Percentiles rank a stretch among this genome's conserved stretches.
These are phyloP conservation scores for Amblyopsis rosae DNA, from an alignment of 2,113 vertebrate genomes.

Conservation along the genomic window DNA sequence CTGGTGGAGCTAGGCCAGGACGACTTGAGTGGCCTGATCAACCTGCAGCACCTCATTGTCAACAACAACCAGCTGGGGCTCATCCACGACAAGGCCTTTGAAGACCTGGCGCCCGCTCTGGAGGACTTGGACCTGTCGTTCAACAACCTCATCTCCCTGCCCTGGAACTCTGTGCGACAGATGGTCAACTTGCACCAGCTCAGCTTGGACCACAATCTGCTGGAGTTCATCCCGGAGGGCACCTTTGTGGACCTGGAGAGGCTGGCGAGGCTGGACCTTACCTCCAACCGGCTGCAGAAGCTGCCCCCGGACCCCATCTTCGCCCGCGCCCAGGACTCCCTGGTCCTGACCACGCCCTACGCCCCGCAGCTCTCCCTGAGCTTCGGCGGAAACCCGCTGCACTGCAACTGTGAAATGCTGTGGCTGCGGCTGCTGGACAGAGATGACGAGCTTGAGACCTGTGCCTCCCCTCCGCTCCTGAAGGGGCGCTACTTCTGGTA, in stretches of 20 bases:
- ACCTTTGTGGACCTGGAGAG: slow-evolving; percentile 85
- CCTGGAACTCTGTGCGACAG: slow-evolving; percentile 87
- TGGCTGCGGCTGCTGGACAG: slow-evolving; percentile 89
- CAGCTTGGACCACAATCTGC: slow-evolving; percentile 91
- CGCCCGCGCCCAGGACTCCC: slow-evolving; percentile 84
- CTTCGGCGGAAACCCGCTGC: slow-evolving; percentile 89
- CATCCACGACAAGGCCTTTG: slow-evolving; percentile 86
- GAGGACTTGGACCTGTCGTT: slow-evolving; percentile 94
- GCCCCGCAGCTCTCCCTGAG: slow-evolving; percentile 87
- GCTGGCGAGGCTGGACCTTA: slow-evolving; percentile 88
- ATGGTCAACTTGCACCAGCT: slow-evolving; percentile 94
- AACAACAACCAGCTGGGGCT: slow-evolving; percentile 91
- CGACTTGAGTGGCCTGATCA: slow-evolving; percentile 87
- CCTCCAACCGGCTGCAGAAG: slow-evolving; percentile 91
- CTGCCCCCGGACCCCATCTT: slow-evolving; percentile 91
- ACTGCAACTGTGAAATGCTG: slow-evolving; percentile 92
- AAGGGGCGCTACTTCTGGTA: slow-evolving; percentile 96
- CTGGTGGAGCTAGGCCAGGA: slow-evolving; percentile 85
- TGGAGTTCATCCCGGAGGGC: slow-evolving; percentile 90
- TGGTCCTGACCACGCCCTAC: slow-evolving; percentile 78
- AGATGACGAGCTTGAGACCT: slow-evolving; percentile 90
- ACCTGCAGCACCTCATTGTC: slow-evolving; percentile 91
- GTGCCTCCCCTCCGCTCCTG: slow-evolving; percentile 87
- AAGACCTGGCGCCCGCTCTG: slow-evolving; percentile 84
- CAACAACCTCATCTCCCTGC: slow-evolving; percentile 86